A percentile compares a stretch with the other conserved stretches of the same genome.
These are phyloP conservation scores for Noctuana brunneofusca DNA, from an alignment of 2,888 invertebrate species.

Conservation along the genomic window DNA sequence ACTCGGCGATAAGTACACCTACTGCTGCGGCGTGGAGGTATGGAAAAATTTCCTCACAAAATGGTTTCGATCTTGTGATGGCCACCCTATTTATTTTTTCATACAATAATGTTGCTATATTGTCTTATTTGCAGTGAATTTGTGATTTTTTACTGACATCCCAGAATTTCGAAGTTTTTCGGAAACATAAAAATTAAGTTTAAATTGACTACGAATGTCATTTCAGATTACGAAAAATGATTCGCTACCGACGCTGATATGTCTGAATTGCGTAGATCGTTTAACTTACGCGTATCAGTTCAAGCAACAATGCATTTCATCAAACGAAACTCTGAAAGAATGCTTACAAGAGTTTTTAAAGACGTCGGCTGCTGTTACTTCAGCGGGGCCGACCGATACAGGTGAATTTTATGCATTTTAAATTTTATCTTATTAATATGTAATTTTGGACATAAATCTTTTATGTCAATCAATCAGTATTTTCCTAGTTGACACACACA, in stretches of 20 bases:
- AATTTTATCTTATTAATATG: too few species aligned
- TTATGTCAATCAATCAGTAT: too few species aligned
- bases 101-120: slow-evolving; percentile 80
- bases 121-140: slow-evolving; percentile 64
- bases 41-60: slow-evolving; percentile 75
- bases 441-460: too few species aligned
- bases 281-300: slow-evolving; percentile 76
- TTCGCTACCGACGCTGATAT: slow-evolving; percentile 76
- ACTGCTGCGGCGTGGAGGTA: slow-evolving; percentile 78
- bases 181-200: slow-evolving; percentile 28
- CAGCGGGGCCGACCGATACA: slow-evolving; percentile 47
- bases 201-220: slow-evolving; percentile 16
- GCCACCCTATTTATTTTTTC: slow-evolving; percentile 79
- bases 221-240: slow-evolving; percentile 75
- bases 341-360: slow-evolving; percentile 75
- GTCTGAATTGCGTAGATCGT: slow-evolving; percentile 76
- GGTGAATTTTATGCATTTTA: slow-evolving; percentile 44
- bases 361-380: slow-evolving; percentile 62
- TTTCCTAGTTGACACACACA: not conserved
- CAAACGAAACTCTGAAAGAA: slow-evolving; percentile 77
- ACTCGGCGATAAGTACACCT: slow-evolving; percentile 77
- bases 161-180: slow-evolving; percentile 51
- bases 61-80: slow-evolving; percentile 83
- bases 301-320: slow-evolving; percentile 76
- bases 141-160: slow-evolving; percentile 75